Conservation (phyloP, 2,113 vertebrate species). For the Lagenorhynchus albirostris region DNA sequence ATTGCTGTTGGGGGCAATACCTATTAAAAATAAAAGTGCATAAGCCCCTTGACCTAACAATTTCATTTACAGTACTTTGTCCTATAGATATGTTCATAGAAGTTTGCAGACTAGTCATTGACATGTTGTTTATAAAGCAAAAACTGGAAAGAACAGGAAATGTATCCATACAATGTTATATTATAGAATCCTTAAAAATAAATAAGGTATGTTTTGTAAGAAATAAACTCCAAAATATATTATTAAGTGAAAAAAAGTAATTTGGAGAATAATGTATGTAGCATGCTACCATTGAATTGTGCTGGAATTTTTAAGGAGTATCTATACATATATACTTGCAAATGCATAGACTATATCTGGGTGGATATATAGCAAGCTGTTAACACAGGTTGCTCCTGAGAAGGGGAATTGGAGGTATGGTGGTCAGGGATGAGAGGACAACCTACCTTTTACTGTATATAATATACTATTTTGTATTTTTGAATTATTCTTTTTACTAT, state of each 20-base stretch:
- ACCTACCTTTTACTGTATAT: not conserved
- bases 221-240: not conserved
- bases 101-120: too few species aligned
- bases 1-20: too few species aligned
- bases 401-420: not conserved
- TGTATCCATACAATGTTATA: too few species aligned
- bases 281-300: not conserved
- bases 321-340: not conserved
- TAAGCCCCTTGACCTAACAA: too few species aligned
- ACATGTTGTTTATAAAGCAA: too few species aligned
- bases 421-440: not conserved
- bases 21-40: too few species aligned
- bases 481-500: not conserved
- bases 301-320: not conserved
- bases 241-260: not conserved
- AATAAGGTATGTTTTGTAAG: not conserved
- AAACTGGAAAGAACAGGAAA: too few species aligned
- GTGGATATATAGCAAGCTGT: not conserved
- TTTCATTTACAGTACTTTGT: too few species aligned
- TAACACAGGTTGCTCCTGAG: not conserved
- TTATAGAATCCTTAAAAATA: too few species aligned
- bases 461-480: not conserved
- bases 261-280: not conserved
- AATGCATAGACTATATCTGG: not conserved
- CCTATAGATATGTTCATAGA: too few species aligned